Evolutionary conservation across 2,888 invertebrate genomes (phyloP).

Genomic region (Eristalis arbustorum): DNA sequence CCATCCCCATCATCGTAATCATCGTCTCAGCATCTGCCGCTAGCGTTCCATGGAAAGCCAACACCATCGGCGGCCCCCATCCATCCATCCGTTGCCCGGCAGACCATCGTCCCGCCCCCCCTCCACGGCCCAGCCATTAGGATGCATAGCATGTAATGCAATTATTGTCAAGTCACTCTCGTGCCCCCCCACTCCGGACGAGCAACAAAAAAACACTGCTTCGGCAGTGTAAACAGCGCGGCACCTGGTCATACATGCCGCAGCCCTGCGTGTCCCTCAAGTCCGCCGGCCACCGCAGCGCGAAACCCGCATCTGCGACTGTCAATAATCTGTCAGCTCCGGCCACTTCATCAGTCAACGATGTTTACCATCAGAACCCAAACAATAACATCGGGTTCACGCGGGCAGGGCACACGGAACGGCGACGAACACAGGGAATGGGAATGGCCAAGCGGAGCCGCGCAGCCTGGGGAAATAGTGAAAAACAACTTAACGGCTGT

Average conservation of each 20-base stretch:
- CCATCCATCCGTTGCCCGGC: background rate
- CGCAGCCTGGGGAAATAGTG: slow-evolving; percentile 8
- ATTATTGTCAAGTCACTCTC: slow-evolving; percentile 51
- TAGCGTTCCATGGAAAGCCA: slow-evolving; percentile 40
- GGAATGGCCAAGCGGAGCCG: slow-evolving; percentile 6
- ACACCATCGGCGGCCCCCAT: slow-evolving; percentile 33
- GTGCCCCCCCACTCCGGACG: background rate
- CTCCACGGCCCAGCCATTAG: background rate
- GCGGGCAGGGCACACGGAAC: background rate
- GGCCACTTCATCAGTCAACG: slow-evolving; percentile 70
- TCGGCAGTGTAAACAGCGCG: slow-evolving; percentile 54
- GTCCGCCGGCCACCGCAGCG: slow-evolving; percentile 33
- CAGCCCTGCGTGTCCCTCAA: slow-evolving; percentile 20
- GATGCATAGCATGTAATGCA: slow-evolving; percentile 51
- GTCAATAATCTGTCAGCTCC: slow-evolving; percentile 69
- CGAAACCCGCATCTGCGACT: slow-evolving; percentile 60
- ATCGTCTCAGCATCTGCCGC: slow-evolving; percentile 2
- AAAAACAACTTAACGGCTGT: slow-evolving; percentile 47
- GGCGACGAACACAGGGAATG: background rate
- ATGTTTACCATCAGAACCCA: slow-evolving; percentile 55
- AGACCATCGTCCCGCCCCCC: background rate
- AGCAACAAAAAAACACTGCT: slow-evolving; percentile 22
- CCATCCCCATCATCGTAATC: slow-evolving; percentile 4
- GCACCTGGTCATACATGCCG: slow-evolving; percentile 55
- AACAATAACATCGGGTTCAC: slow-evolving; percentile 12